Percentiles rank a stretch among this genome's conserved stretches.
These are phyloP conservation scores for Peucedramus taeniatus DNA, from an alignment of 2,113 vertebrate species.

Conservation along the genomic window DNA sequence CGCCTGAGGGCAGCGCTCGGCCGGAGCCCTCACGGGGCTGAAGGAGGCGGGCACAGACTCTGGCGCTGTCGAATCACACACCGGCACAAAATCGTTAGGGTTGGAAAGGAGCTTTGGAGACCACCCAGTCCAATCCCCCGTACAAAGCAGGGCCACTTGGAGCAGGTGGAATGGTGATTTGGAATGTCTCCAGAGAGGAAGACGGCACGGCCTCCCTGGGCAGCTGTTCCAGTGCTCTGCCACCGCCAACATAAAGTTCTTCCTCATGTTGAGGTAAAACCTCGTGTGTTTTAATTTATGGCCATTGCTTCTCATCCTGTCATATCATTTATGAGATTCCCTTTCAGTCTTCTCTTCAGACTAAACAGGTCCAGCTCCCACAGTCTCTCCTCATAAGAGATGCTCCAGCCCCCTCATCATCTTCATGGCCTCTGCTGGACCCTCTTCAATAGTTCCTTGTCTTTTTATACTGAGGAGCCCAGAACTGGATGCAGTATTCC, in stretches of 20 bases:
- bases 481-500: background rate
- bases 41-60: background rate
- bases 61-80: background rate
- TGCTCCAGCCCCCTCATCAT: background rate
- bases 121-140: background rate
- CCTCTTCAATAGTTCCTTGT: background rate
- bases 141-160: background rate
- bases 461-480: background rate
- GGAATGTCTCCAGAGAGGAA: background rate
- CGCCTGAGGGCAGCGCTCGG: background rate
- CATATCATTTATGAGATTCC: background rate
- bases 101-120: background rate
- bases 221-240: background rate
- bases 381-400: background rate
- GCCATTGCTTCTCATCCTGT: background rate
- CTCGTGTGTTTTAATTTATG: background rate
- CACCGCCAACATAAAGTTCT: background rate
- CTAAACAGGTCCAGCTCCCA: background rate
- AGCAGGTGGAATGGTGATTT: background rate
- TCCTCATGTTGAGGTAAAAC: background rate
- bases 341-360: background rate
- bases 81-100: background rate
- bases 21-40: background rate
- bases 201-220: background rate
- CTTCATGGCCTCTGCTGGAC: background rate